A percentile compares a stretch with the other conserved stretches of the same genome.
Evolutionary conservation across 37 sponge, comb jelly and placozoan genomes (phyloP).

Genomic region (Eunapius fragilis): DNA sequence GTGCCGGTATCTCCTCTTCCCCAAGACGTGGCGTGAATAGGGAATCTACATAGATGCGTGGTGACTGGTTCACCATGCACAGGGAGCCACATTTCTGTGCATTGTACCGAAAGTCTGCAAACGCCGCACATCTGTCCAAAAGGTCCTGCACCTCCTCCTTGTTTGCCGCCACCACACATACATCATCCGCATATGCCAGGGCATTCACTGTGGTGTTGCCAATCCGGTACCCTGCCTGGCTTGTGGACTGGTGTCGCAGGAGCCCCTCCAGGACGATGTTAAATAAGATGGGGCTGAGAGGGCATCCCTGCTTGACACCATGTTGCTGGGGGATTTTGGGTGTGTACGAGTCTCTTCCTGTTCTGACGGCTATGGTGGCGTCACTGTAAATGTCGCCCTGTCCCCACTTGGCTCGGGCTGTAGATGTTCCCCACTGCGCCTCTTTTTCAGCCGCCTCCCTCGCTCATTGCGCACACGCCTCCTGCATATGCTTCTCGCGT

Average conservation of each 20-base stretch:
- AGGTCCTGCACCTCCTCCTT: conserved; percentile 16
- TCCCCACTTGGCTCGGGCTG: not conserved
- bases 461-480: not conserved
- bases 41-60: conserved; percentile 3
- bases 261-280: not conserved
- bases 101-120: conserved; percentile 22
- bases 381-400: not conserved
- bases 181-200: not conserved
- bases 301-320: not conserved
- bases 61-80: conserved; percentile 1
- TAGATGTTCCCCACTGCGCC: not conserved
- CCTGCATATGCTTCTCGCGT: not conserved
- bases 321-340: not conserved
- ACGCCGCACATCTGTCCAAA: conserved; percentile 8
- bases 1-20: conserved; percentile 7
- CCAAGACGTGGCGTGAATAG: conserved; percentile 2
- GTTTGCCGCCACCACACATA: not conserved
- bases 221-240: not conserved
- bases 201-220: not conserved
- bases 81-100: conserved; percentile 39
- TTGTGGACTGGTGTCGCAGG: not conserved
- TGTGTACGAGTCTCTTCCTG: not conserved
- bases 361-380: not conserved
- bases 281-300: not conserved
- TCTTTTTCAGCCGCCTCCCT: not conserved